Base-by-base conservation (phyloP, 2,797 vertebrate genomes). In the Chloroceryle amazona region DNA sequence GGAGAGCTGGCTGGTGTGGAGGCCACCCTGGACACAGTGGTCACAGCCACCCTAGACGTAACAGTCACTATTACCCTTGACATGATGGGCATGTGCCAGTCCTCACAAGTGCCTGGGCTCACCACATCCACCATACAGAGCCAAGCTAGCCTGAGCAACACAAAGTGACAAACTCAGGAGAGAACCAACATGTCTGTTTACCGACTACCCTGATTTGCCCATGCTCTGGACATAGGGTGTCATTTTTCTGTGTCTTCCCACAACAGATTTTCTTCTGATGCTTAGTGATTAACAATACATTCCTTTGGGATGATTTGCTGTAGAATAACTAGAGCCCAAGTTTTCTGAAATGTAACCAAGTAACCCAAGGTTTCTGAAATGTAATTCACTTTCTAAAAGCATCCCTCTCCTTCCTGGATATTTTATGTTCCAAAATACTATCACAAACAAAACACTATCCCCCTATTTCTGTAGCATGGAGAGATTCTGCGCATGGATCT, bases 81-180 rank as follows among this genome's bases (percentile, higher is more conserved):
- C 7, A 10, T 1, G 0, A 29, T 5, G 19, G 58, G 9, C 26
- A 19, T 1, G 5, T 8, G 25, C 44, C 75, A 57, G 3, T 39
- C n/a, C 16, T 31, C 1, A 0, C 3, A 8, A 0, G 0, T 9
- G 16, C 25, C 35, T 37, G 46, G 39, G 7, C 33, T 76, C 62
- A 9, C n/a, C 3, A 1, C 0, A 0, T 37, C 13, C 44, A 46
- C 19, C 44, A 21, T 46, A 46, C 44, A 46, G 37, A 49, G 19
- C n/a, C 19, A 12, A 57, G n/a, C 28, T 0, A 26, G 37, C 18
- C 49, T 72, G 41, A 65, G 35, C 11, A 29, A 22, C 8, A 2
- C 2, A 0, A 68, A 46, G n/a, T 31, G 35, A 11, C 62, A 39
- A 35, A 29, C 21, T 39, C 20, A 3, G 28, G 9, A 65, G 39